These are phyloP conservation scores for Ips nitidus DNA, from an alignment of 1,140 invertebrate species.

Conservation along the genomic window DNA sequence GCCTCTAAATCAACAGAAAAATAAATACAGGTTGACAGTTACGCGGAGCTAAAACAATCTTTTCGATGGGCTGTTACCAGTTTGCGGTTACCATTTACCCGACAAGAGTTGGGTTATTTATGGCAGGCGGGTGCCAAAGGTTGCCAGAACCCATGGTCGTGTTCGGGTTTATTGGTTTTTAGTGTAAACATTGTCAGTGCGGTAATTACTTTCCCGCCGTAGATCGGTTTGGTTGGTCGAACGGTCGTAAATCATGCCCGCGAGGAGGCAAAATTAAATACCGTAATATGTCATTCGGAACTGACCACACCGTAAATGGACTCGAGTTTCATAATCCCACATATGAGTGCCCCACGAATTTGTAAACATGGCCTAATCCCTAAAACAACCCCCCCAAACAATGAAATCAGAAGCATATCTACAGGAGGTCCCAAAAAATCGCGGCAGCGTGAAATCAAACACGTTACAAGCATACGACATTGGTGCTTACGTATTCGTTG, in stretches of 20 bases:
- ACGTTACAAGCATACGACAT: too few species aligned
- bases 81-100: constrained; percentile 11
- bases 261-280: constrained; percentile 1
- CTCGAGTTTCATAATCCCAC: too few species aligned
- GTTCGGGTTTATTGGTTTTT: constrained; percentile 25
- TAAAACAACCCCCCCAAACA: too few species aligned
- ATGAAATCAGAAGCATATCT: too few species aligned
- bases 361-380: too few species aligned
- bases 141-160: constrained; percentile 22
- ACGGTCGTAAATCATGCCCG: neutral
- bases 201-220: constrained; percentile 1
- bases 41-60: constrained; percentile 23
- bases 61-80: constrained; percentile 14
- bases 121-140: constrained; percentile 31
- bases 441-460: too few species aligned
- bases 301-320: neutral
- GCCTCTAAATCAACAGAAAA: constrained; percentile 22
- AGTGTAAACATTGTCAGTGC: constrained; percentile 26
- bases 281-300: neutral
- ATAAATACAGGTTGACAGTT: constrained; percentile 33
- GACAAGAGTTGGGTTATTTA: constrained; percentile 19
- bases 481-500: too few species aligned
- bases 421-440: too few species aligned
- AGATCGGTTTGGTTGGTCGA: neutral
- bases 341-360: too few species aligned